Evolutionary conservation across 2,888 invertebrate species (phyloP).

Genomic region (Hirudinaria manillensis): DNA sequence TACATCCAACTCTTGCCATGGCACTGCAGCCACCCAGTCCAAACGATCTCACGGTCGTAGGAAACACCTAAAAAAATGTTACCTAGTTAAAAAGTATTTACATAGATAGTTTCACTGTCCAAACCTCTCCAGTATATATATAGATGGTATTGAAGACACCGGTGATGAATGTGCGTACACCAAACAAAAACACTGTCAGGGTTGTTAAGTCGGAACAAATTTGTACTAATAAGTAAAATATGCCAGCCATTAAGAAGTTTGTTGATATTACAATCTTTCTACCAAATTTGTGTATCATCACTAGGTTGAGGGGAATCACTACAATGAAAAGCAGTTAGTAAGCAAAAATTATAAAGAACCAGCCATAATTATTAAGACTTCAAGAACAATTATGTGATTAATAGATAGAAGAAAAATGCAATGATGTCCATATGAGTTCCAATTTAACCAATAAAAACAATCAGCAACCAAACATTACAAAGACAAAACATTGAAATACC

Average conservation of each 20-base stretch:
- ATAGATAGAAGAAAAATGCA: background rate
- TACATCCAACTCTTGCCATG: slow-evolving; percentile 83
- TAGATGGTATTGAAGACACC: slow-evolving; percentile 51
- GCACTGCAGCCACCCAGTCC: slow-evolving; percentile 89
- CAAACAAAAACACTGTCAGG: slow-evolving; percentile 49
- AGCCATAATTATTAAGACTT: background rate
- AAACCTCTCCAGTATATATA: slow-evolving; percentile 53
- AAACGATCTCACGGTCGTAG: slow-evolving; percentile 77
- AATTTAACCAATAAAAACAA: too few relatives aligned
- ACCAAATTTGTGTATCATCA: slow-evolving; percentile 49
- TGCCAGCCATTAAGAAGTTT: slow-evolving; percentile 36
- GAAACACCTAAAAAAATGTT: slow-evolving; percentile 64
- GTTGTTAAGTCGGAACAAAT: slow-evolving; percentile 43
- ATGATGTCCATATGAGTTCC: background rate
- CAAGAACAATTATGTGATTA: background rate
- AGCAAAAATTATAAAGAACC: background rate
- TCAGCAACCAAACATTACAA: background rate
- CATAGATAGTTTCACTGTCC: slow-evolving; percentile 5
- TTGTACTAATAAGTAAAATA: slow-evolving; percentile 40
- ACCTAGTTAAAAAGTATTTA: background rate
- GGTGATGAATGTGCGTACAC: slow-evolving; percentile 46
- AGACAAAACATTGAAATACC: slow-evolving; percentile 39
- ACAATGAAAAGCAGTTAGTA: slow-evolving; percentile 35
- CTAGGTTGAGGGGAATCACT: slow-evolving; percentile 51
- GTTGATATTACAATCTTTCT: slow-evolving; percentile 40